Base-by-base conservation (phyloP, 2,113 vertebrate genomes). In the Agapornis roseicollis region DNA sequence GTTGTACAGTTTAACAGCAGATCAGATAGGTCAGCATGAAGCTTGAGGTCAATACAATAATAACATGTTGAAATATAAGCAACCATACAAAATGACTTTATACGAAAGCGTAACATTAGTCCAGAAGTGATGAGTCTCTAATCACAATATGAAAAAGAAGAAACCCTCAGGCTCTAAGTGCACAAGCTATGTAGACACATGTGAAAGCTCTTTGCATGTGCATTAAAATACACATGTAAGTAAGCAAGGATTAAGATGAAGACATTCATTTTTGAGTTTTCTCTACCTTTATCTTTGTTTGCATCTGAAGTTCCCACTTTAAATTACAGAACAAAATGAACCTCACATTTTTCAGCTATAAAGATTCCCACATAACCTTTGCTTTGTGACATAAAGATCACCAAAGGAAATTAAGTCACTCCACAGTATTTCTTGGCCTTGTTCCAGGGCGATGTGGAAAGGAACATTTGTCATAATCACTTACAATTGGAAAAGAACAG, bases 331-430 rank as follows among this genome's bases (percentile, higher is more conserved):
- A 50, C 8, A 69, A 83, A 64, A 55, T 0, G 4, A 81, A 72
- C 25, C 6, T 41, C 5, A 22, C 14, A 25, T 74, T 64, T 90
- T 69, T 53, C 55, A 70, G 31, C 35, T 28, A 24, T 83, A 58
- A 37, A 27, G n/a, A 13, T 29, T 73, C 56, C 33, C 8, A 3
- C 17, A 5, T 71, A 84, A 85, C 42, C 61, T 92, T 93, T 92
- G 65, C 82, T 78, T 93, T 47, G 65, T 4, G 33, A 85, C 65
- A 76, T 41, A 58, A 92, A 86, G 85, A 39, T 89, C 73, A 66
- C 69, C 58, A 84, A 74, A 73, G 13, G 44, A 92, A 95, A 89
- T 89, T 56, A 93, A 96, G 80, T 72, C 73, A 53, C 77, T 81
- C 37, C 18, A 49, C 37, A 58, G 77, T 24, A 58, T 46, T 80